Conservation (phyloP, 2,113 vertebrate genomes). For the Bostrychus sinensis region DNA sequence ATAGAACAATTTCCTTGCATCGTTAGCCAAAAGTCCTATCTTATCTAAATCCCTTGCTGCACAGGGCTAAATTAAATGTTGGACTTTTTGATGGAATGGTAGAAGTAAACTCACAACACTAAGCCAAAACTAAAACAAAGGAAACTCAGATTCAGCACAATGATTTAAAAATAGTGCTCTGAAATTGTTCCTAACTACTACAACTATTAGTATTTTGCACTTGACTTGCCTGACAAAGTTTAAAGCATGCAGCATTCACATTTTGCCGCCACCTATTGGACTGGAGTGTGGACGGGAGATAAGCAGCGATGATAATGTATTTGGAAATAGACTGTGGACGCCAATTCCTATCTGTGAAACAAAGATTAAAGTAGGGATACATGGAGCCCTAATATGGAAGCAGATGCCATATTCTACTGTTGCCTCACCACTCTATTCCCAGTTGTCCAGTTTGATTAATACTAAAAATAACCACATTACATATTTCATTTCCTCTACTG, state of each 20-base stretch:
- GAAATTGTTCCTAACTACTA: background rate
- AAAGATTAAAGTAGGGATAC: too few species aligned
- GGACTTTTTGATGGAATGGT: background rate
- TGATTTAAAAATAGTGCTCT: background rate
- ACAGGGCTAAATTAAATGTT: background rate
- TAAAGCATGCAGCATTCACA: too few species aligned
- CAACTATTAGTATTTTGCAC: background rate
- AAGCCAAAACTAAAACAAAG: background rate
- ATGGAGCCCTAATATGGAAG: too few species aligned
- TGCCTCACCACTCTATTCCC: too few species aligned
- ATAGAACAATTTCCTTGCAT: background rate
- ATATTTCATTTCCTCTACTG: background rate
- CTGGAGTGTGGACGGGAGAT: too few species aligned
- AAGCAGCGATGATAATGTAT: too few species aligned
- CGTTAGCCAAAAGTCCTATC: background rate
- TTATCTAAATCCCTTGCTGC: slow-evolving; percentile 2
- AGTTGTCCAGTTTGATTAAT: too few species aligned
- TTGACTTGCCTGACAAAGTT: background rate
- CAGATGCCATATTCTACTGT: too few species aligned
- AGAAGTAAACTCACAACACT: background rate
- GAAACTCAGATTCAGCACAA: background rate
- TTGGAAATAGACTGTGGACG: too few species aligned
- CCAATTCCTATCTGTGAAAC: too few species aligned
- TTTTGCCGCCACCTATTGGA: too few species aligned
- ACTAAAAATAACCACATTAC: background rate